Conservation (phyloP, 2,113 vertebrate genomes). For the Melanerpes formicivorus region DNA sequence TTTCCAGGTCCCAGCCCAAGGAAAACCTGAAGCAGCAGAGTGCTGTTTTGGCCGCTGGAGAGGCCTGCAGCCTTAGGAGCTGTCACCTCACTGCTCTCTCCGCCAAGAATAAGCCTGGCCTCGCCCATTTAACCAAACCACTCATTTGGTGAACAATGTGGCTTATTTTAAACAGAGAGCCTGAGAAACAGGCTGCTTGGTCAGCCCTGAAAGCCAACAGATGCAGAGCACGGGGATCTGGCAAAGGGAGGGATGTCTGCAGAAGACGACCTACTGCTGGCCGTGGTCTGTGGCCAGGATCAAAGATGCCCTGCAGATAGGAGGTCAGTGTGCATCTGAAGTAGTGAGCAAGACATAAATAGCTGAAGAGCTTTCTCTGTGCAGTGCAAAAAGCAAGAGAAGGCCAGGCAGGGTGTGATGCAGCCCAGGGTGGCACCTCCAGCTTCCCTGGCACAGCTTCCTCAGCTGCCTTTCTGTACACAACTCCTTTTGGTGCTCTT, state of each 20-base stretch:
- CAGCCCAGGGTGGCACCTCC: background rate
- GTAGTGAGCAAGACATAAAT: background rate
- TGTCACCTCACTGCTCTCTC: background rate
- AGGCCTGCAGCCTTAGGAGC: background rate
- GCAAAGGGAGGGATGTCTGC: background rate
- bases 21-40: background rate
- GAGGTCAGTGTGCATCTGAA: background rate
- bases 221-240: rapidly evolving
- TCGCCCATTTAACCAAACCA: background rate
- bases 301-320: background rate
- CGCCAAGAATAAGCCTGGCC: background rate
- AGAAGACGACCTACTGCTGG: background rate
- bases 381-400: background rate
- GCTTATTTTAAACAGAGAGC: background rate
- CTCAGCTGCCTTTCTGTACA: background rate
- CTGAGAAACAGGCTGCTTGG: background rate
- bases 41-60: background rate
- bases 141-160: background rate
- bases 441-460: background rate
- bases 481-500: background rate
- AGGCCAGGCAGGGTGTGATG: background rate
- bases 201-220: background rate
- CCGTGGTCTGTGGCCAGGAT: background rate
- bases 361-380: background rate
- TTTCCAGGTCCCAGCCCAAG: background rate